Conservation (phyloP, 2,797 vertebrate genomes). For the Iguana delicatissima region DNA sequence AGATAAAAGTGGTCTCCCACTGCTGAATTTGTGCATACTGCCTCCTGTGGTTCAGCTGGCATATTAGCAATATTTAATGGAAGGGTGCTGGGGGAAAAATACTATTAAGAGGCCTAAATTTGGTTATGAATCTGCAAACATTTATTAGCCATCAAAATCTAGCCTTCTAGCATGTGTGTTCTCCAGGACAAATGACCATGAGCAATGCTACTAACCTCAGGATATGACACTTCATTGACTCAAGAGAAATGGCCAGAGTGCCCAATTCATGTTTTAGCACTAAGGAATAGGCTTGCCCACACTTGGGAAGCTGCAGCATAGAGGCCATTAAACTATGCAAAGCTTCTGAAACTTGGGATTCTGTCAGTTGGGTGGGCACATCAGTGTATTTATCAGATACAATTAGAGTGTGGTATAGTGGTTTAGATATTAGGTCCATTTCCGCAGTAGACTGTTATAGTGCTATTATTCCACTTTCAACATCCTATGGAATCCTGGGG, state of each 20-base stretch:
- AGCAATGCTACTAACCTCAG: background rate
- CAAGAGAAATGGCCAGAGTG: background rate
- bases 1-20: conserved; percentile 42
- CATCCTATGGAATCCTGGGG: too few species aligned
- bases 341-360: background rate
- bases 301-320: background rate
- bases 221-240: background rate
- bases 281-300: background rate
- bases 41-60: conserved; percentile 8
- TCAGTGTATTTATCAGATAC: background rate
- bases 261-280: background rate
- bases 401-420: too few species aligned
- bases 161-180: conserved; percentile 17
- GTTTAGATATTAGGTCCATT: too few species aligned
- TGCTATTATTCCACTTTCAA: too few species aligned
- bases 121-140: background rate
- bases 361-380: background rate
- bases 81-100: background rate
- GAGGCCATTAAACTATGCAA: background rate
- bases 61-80: background rate
- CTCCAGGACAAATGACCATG: conserved; percentile 17
- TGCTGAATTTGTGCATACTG: conserved; percentile 20
- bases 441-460: too few species aligned
- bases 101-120: conserved; percentile 14
- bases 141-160: background rate